Conservation (phyloP, 2,113 vertebrate species). For the Crotalus helleri region DNA sequence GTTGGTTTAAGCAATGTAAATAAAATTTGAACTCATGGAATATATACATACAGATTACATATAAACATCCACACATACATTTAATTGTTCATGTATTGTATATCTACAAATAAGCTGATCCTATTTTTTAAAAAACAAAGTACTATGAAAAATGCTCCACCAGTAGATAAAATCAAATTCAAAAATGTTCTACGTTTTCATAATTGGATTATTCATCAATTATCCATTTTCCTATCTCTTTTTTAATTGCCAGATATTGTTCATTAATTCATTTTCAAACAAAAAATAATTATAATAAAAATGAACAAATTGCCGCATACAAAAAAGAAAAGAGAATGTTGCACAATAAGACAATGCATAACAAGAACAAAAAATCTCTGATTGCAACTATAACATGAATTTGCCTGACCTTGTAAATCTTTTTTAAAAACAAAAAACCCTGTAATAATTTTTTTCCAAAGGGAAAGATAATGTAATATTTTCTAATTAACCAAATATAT, state of each 20-base stretch:
- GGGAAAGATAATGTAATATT: background rate
- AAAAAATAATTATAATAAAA: background rate
- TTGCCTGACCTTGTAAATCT: background rate
- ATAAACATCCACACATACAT: background rate
- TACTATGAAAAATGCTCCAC: background rate
- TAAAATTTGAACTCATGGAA: background rate
- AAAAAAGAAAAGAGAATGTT: background rate
- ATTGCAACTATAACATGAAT: background rate
- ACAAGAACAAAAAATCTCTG: background rate
- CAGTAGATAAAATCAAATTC: background rate
- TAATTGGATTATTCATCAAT: background rate
- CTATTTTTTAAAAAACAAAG: background rate
- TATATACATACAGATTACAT: background rate
- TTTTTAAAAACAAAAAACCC: background rate
- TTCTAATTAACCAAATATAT: background rate
- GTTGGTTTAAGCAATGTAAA: background rate
- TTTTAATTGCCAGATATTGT: background rate
- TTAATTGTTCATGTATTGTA: background rate
- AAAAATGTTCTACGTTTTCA: background rate
- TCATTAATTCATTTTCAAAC: background rate
- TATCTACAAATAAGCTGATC: background rate
- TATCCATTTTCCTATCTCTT: background rate
- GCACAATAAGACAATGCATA: background rate
- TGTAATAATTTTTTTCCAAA: background rate
- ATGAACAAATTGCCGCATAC: background rate